These are phyloP conservation scores for Sepioteuthis lessoniana DNA, from an alignment of 2,888 invertebrate genomes.

Conservation along the genomic window DNA sequence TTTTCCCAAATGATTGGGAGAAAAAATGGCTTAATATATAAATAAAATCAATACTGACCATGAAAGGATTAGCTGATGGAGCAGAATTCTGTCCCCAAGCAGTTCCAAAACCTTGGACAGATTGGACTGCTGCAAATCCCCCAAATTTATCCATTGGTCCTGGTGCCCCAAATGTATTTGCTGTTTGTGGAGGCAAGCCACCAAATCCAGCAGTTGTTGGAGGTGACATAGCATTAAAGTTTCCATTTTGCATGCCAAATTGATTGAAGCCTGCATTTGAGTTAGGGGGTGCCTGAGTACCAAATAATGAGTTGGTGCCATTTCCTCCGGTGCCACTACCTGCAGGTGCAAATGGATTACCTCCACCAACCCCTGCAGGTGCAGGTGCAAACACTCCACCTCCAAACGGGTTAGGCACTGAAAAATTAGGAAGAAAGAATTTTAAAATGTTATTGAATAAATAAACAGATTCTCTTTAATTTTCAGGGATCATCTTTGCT, in stretches of 20 bases:
- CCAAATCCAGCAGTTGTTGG: slow-evolving; percentile 54
- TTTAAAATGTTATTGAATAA: no score
- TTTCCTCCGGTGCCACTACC: slow-evolving; percentile 37
- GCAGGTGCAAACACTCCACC: slow-evolving; percentile 24
- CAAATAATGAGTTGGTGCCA: slow-evolving; percentile 36
- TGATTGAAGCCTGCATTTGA: slow-evolving; percentile 54
- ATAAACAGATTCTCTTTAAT: background rate
- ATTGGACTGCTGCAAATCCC: slow-evolving; percentile 40
- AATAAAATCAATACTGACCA: slow-evolving; percentile 58
- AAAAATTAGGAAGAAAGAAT: background rate
- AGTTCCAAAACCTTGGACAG: slow-evolving; percentile 55
- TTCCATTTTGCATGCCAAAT: slow-evolving; percentile 63
- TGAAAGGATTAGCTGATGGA: slow-evolving; percentile 66
- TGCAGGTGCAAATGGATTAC: slow-evolving; percentile 49
- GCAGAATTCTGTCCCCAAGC: slow-evolving; percentile 57
- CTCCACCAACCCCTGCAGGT: slow-evolving; percentile 50
- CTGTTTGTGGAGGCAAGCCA: slow-evolving; percentile 24
- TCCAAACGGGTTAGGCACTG: slow-evolving; percentile 44
- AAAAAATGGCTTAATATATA: no score
- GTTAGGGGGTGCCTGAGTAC: slow-evolving; percentile 37
- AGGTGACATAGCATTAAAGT: slow-evolving; percentile 56
- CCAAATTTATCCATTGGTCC: slow-evolving; percentile 53
- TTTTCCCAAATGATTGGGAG: no score
- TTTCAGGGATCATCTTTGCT: background rate
- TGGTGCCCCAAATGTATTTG: slow-evolving; percentile 42